These are phyloP conservation scores for Timandra comae DNA, from an alignment of 2,888 invertebrate species.

Conservation along the genomic window DNA sequence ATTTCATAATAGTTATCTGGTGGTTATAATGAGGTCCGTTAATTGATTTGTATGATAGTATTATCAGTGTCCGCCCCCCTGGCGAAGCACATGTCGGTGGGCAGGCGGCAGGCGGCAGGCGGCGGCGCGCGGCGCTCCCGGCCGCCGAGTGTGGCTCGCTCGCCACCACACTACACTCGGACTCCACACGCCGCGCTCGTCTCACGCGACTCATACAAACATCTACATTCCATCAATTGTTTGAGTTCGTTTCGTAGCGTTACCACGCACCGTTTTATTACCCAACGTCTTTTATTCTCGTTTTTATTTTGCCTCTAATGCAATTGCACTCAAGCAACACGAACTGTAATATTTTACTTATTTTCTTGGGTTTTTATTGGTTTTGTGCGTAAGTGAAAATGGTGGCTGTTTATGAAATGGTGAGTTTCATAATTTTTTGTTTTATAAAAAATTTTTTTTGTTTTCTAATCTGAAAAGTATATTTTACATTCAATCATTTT, in stretches of 20 bases:
- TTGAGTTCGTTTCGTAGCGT: slow-evolving; percentile 39
- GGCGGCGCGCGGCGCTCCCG: slow-evolving; percentile 21
- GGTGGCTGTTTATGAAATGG: slow-evolving; percentile 45
- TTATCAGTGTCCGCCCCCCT: too few species aligned
- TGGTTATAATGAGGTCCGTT: slow-evolving; percentile 14
- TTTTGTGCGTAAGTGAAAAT: slow-evolving; percentile 62
- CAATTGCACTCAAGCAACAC: slow-evolving; percentile 69
- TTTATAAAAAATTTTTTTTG: slow-evolving; percentile 6
- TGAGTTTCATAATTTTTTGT: slow-evolving; percentile 39
- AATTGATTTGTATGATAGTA: slow-evolving; percentile 41
- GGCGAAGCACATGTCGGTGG: too few species aligned
- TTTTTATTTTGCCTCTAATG: slow-evolving; percentile 70
- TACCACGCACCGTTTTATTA: slow-evolving; percentile 63
- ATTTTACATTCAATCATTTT: too few species aligned
- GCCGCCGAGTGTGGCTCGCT: slow-evolving; percentile 6
- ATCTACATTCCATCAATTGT: slow-evolving; percentile 62
- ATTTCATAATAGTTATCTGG: too few species aligned
- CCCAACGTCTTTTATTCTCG: slow-evolving; percentile 60
- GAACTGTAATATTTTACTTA: slow-evolving; percentile 54
- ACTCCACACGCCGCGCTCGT: slow-evolving; percentile 36
- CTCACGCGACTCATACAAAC: slow-evolving; percentile 43
- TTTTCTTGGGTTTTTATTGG: slow-evolving; percentile 50
- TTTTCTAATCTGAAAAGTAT: too few species aligned
- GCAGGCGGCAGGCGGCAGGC: too few species aligned
- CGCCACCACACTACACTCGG: slow-evolving; percentile 41